Conservation (phyloP, 2,797 vertebrate species). For the Botia kubotai region DNA sequence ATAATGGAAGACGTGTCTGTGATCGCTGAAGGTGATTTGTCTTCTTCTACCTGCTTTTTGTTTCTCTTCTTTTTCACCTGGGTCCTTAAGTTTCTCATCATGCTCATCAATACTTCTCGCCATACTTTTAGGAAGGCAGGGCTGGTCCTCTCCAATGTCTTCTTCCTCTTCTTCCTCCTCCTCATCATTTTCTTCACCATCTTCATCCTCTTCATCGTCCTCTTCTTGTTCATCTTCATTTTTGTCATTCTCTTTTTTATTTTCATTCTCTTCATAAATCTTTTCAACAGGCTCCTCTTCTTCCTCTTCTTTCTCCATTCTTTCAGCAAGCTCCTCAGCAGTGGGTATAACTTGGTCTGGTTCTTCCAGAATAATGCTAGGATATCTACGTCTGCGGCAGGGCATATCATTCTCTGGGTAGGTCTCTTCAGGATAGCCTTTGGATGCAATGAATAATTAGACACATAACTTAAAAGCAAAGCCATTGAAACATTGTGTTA, state of each 20-base stretch:
- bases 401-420: slow-evolving; percentile 83
- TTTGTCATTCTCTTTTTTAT: slow-evolving; percentile 67
- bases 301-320: slow-evolving; percentile 80
- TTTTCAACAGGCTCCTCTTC: slow-evolving; percentile 66
- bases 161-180: slow-evolving; percentile 62
- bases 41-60: slow-evolving; percentile 62
- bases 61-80: slow-evolving; percentile 63
- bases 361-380: slow-evolving; percentile 73
- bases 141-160: slow-evolving; percentile 61
- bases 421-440: slow-evolving; percentile 95
- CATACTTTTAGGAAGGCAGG: slow-evolving; percentile 52
- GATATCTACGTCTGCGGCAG: slow-evolving; percentile 49
- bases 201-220: slow-evolving; percentile 79
- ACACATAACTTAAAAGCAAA: not conserved
- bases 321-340: slow-evolving; percentile 91
- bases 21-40: slow-evolving; percentile 71
- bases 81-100: slow-evolving; percentile 55
- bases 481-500: not conserved
- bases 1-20: slow-evolving; percentile 72
- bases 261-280: slow-evolving; percentile 71
- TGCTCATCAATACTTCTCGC: slow-evolving; percentile 36
- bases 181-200: slow-evolving; percentile 51
- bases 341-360: slow-evolving; percentile 78
- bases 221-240: slow-evolving; percentile 66
- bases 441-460: slow-evolving; percentile 15